Base-by-base conservation (phyloP, 2,113 vertebrate genomes). In the Dicaeum eximium region DNA sequence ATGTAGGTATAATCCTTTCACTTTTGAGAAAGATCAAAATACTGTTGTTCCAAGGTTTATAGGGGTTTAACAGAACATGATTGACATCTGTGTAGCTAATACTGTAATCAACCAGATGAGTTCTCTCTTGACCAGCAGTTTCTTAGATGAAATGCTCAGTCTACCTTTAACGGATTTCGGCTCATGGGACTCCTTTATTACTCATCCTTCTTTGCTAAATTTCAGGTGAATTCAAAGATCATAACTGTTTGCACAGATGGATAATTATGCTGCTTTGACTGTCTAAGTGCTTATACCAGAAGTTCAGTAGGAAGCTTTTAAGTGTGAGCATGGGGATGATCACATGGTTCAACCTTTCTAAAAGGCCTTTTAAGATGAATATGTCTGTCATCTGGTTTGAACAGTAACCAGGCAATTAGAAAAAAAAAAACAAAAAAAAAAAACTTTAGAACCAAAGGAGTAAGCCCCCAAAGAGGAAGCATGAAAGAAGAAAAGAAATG, bases 141-240 rank as follows among this genome's bases (percentile, higher is more conserved):
- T 37, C 56, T 85, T 53, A 48, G 37, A 61, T 57, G 0, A 95
- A 93, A 53, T 37, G 7, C 6, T 78, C 31, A 56, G 42, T 57
- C 10, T 87, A 10, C 13, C n/a, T 74, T 85, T 78, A 60, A 81
- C 78, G n/a, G 21, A 78, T 61, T 24, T 73, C 31, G 33, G 3
- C n/a, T 90, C 69, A 20, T 30, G 50, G 66, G 45, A 87, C 16
- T 57, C 13, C 19, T 78, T 78, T 66, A 53, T 73, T 57, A 28
- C 47, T 66, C n/a, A 70, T 44, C 7, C 5, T 1, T 35, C 45
- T 64, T 65, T 53, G 14, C 5, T 74, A 50, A 93, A 85, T 78
- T 95, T 57, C 69, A 88, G 73, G 74, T 90, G 24, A 81, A 73
- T 81, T 85, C 50, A 78, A 56, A 70, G 21, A 78, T 56, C 22